Evolutionary conservation across 2,888 invertebrate species (phyloP), one percentile per base, ranked within the genome.

Genomic region (Meandrusa payeni): DNA sequence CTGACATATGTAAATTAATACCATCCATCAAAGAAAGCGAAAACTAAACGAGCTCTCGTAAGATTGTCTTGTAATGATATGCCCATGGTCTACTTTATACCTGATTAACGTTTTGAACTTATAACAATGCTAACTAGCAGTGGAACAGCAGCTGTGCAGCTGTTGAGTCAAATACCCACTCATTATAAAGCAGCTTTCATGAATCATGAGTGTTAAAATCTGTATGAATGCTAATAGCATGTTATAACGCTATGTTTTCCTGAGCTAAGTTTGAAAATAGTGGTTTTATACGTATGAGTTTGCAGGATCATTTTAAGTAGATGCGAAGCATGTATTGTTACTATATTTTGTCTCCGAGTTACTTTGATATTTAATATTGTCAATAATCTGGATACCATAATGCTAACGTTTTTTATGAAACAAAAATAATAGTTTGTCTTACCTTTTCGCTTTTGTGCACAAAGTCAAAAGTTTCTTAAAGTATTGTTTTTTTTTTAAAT

Each of bases 11-110:
- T 58, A 63, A 65, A 69, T 69, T 60, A 64, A 69, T 65, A 55
- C 51, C 60, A 65, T 68, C 60, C 64, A 63, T 67, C 68, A 69
- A 70, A 71, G 61, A 72, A 73, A 74, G 61, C 52, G 54, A 66
- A 64, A 65, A 68, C 56, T 53, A 50, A 55, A 53, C 57, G 57
- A 64, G 59, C 64, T 59, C 39, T 48, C 47, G 26, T 36, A 47
- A 56, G 52, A 51, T 57, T 33, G 41, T 47, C 46, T 51, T 50
- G 57, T 61, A 41, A 36, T 41, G 33, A 34, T 52, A 27, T 23
- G 44, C 47, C n/a, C 48, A 49, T 50, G 48, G 33, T 45, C 41
- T 44, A 41, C 23, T 40, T 42, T 31, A 43, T 43, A 22, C 11
- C 10, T 15, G 32, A 31, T 41, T 36, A 29, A 36, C 13, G 32